A percentile compares a stretch with the other conserved stretches of the same genome.
phyloP scores from a whole-genome alignment of 2,797 vertebrate species.

The Molothrus ater region DNA sequence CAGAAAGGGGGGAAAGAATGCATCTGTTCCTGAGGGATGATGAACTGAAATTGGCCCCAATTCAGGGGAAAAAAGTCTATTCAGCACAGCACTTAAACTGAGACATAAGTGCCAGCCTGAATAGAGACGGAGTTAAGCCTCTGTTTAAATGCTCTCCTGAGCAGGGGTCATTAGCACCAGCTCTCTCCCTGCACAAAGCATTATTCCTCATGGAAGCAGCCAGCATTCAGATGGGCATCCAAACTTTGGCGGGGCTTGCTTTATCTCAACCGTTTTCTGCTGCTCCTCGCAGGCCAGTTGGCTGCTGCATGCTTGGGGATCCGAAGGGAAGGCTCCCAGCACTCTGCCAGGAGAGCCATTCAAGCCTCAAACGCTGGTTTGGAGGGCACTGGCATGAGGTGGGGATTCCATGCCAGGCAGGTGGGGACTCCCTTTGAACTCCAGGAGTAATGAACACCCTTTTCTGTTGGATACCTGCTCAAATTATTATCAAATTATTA shows the following conservation, averaged over 20 bases:
- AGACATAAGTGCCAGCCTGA: slow-evolving; percentile 51
- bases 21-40: slow-evolving; percentile 33
- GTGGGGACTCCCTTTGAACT: not conserved
- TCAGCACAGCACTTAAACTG: slow-evolving; percentile 47
- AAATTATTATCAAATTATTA: not conserved
- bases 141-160: slow-evolving; percentile 60
- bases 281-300: slow-evolving; percentile 36
- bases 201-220: slow-evolving; percentile 52
- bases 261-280: not conserved
- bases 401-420: not conserved
- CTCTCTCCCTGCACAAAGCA: slow-evolving; percentile 29
- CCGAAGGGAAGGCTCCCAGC: not conserved
- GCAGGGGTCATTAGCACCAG: slow-evolving; percentile 43
- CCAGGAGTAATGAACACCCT: not conserved
- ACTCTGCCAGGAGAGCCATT: slow-evolving; percentile 9
- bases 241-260: slow-evolving; percentile 20
- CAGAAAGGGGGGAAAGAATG: not conserved
- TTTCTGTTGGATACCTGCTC: not conserved
- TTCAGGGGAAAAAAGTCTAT: slow-evolving; percentile 14
- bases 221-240: slow-evolving; percentile 43
- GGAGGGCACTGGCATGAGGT: not conserved
- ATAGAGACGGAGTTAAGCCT: slow-evolving; percentile 46
- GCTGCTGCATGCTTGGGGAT: slow-evolving; percentile 5
- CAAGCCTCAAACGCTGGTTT: not conserved
- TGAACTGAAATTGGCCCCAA: slow-evolving; percentile 42